Percentiles rank a stretch among this genome's conserved stretches.
Evolutionary conservation across 2,113 vertebrate species (phyloP).

Genomic region (Atherinomorus stipes): DNA sequence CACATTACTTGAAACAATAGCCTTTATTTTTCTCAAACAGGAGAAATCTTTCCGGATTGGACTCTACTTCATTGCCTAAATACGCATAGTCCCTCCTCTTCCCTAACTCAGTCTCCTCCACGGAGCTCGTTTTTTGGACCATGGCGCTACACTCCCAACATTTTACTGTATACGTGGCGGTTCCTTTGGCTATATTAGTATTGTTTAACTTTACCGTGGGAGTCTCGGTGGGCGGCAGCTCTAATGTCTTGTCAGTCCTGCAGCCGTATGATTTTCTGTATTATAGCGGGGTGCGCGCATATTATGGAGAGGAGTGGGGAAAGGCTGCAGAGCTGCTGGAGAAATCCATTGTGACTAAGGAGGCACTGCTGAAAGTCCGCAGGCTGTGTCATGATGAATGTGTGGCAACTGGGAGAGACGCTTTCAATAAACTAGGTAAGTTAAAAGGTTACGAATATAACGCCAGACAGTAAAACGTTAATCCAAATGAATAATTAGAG

Average conservation of each 20-base stretch:
- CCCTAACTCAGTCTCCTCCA: slow-evolving; percentile 32
- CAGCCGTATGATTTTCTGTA: slow-evolving; percentile 87
- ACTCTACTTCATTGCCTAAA: slow-evolving; percentile 4
- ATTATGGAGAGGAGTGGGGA: slow-evolving; percentile 87
- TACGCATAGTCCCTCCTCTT: slow-evolving; percentile 41
- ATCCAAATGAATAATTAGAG: not conserved
- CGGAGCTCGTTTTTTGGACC: slow-evolving; percentile 20
- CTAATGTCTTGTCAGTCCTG: slow-evolving; percentile 54
- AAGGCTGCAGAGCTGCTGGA: slow-evolving; percentile 88
- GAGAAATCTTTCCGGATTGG: slow-evolving; percentile 30
- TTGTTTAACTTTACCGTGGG: not conserved
- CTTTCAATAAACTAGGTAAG: slow-evolving; percentile 62
- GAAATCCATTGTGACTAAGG: slow-evolving; percentile 84
- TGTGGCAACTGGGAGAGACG: slow-evolving; percentile 59
- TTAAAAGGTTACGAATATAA: slow-evolving; percentile 7
- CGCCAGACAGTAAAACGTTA: not conserved
- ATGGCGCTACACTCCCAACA: slow-evolving; percentile 74
- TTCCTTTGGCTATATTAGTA: slow-evolving; percentile 26
- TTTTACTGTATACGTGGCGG: slow-evolving; percentile 83
- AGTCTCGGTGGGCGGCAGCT: slow-evolving; percentile 14
- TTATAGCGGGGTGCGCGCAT: slow-evolving; percentile 89
- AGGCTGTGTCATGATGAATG: slow-evolving; percentile 80
- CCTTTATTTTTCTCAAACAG: not conserved
- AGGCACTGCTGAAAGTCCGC: slow-evolving; percentile 76
- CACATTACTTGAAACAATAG: not conserved